Conservation (phyloP, 2,113 vertebrate species). For the Aptenodytes forsteri region DNA sequence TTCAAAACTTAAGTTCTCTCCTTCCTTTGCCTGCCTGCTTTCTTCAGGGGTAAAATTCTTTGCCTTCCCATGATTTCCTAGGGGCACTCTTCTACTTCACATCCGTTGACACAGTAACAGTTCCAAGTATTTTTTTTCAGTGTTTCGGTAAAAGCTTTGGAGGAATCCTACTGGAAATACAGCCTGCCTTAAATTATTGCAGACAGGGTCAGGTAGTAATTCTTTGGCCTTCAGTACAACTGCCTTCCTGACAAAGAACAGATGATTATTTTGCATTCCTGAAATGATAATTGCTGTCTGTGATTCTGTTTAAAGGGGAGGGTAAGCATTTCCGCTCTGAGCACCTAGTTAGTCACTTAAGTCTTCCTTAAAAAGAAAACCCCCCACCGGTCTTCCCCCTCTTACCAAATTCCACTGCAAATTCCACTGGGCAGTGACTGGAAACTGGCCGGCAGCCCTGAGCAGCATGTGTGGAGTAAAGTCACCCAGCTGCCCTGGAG, state of each 20-base stretch:
- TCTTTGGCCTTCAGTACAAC: background rate
- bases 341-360: background rate
- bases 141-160: conserved; percentile 9
- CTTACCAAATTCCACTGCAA: background rate
- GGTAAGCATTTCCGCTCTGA: background rate
- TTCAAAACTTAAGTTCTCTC: background rate
- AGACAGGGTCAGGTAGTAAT: background rate
- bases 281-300: background rate
- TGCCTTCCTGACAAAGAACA: background rate
- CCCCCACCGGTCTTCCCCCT: background rate
- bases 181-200: background rate
- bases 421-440: background rate
- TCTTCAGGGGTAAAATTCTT: background rate
- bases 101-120: conserved; percentile 43
- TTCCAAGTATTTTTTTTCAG: background rate
- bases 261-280: conserved; percentile 20
- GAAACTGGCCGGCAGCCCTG: background rate
- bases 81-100: background rate
- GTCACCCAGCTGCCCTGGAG: background rate
- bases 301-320: background rate
- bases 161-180: background rate
- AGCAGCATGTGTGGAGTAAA: background rate
- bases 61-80: background rate
- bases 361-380: background rate
- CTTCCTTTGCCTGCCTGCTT: background rate